Evolutionary conservation across 2,113 vertebrate species (phyloP).

Genomic region (Gadus chalcogrammus): DNA sequence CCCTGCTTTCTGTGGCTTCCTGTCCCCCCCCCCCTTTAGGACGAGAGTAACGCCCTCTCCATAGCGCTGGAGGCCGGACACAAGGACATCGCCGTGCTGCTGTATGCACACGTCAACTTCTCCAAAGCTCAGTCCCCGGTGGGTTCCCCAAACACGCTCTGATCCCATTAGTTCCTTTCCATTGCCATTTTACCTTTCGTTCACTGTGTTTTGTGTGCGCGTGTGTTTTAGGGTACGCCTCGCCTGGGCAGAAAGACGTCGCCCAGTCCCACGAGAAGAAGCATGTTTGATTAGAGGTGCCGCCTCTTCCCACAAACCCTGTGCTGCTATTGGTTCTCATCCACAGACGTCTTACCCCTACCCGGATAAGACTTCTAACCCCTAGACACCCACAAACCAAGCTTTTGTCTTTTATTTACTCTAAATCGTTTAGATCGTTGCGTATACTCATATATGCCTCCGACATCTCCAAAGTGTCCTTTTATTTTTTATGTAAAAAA

Average conservation of each 20-base stretch:
- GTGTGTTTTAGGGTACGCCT: slow-evolving; percentile 81
- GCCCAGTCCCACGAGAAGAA: slow-evolving; percentile 84
- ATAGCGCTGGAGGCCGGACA: slow-evolving; percentile 97
- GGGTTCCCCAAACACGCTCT: slow-evolving; percentile 47
- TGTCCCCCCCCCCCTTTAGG: slow-evolving; percentile 64
- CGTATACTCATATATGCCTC: slow-evolving; percentile 10
- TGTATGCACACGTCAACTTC: slow-evolving; percentile 96
- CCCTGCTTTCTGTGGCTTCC: background rate
- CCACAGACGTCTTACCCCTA: slow-evolving; percentile 31
- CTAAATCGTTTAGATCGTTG: background rate
- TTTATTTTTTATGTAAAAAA: slow-evolving; percentile 9
- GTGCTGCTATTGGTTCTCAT: slow-evolving; percentile 71
- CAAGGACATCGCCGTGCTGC: slow-evolving; percentile 93
- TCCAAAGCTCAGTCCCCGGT: slow-evolving; percentile 94
- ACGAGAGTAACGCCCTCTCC: slow-evolving; percentile 93
- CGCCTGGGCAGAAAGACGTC: slow-evolving; percentile 89
- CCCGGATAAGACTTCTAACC: background rate
- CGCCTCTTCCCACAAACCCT: slow-evolving; percentile 37
- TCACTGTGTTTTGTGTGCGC: slow-evolving; percentile 11
- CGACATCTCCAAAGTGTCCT: slow-evolving; percentile 53
- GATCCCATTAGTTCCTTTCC: background rate
- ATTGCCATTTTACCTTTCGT: background rate
- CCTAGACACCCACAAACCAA: slow-evolving; percentile 30
- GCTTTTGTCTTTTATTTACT: slow-evolving; percentile 15
- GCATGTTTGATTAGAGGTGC: slow-evolving; percentile 80